Base-by-base conservation (phyloP, 2,888 invertebrate genomes). In the Eretmocerus hayati region DNA sequence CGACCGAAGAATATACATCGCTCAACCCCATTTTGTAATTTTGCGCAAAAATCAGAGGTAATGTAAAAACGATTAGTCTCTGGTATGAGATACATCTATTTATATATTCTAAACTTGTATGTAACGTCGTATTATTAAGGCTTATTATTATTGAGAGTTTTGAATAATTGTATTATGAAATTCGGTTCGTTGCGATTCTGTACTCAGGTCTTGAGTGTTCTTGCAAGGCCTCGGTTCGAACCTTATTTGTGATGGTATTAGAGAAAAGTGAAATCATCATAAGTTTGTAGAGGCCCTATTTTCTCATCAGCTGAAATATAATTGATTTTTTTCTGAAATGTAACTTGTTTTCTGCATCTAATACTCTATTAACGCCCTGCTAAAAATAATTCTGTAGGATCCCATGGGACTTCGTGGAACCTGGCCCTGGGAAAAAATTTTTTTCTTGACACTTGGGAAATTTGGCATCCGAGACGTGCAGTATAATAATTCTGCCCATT, bases 11-110 rank as follows among this genome's bases (percentile, higher is more conserved):
- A 74, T 99, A 93, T 73, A 74, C 89, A 54, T 84, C 96, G 1
- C 77, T 96, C 32, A 93, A 96, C 2, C 94, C 96, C 1, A 88
- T 96, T 95, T 99, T 72, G 99, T 99, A 59, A 94, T 99, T 67
- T 80, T 99, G 59, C 85, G 90, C 74, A 97, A 97, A 75, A 97
- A 97, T 72, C 81, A 81, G 80, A 83, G 53, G 20, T 21, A 21
- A n/a, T 31, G 6, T 41, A 33, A 33, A 26, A n/a, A n/a, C n/a
- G n/a, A n/a, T n/a, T 11, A 26, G 26, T 11, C 26, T 11, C 26
- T 11, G 11, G n/a, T 18, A 3, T 4, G 3, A 20, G 5, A 37
- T 37, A 3, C 2, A 20, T 11, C 21, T 35, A 35, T 35, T 15
- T 37, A 37, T 37, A 22, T 35, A 30, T n/a, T n/a, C n/a, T n/a